Conservation (phyloP, 1,140 invertebrate species). For the Kradibia gibbosae region DNA sequence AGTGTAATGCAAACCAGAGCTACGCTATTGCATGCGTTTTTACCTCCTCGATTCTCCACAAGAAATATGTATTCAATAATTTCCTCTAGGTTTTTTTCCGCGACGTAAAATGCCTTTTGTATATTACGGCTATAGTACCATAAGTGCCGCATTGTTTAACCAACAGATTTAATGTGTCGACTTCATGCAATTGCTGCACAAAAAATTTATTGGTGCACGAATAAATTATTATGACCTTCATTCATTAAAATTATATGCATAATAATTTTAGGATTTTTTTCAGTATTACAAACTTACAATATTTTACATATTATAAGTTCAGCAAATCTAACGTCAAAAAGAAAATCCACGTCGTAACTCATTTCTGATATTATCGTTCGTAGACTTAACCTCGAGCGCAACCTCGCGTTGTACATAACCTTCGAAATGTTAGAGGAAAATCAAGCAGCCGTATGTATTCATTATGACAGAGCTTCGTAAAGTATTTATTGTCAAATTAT, state of each 20-base stretch:
- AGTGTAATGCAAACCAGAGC: neutral
- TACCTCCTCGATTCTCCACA: neutral
- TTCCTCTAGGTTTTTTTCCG: neutral
- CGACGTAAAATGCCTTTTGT: neutral
- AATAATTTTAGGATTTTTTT: neutral
- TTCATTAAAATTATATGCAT: conserved; percentile 5
- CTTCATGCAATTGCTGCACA: neutral
- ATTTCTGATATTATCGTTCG: conserved; percentile 9
- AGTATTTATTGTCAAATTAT: conserved; percentile 2
- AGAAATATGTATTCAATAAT: neutral
- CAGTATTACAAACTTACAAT: neutral
- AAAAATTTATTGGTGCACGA: neutral
- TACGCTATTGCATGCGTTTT: neutral
- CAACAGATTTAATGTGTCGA: neutral
- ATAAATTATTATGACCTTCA: neutral
- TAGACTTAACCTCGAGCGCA: conserved; percentile 7
- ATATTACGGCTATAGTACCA: neutral
- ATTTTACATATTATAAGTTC: too few species aligned
- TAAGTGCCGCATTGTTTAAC: neutral
- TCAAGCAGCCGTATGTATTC: neutral
- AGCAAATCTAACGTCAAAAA: neutral
- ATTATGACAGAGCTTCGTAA: neutral
- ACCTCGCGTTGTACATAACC: conserved; percentile 8
- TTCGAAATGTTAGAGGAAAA: neutral
- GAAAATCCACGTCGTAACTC: neutral